A percentile compares a stretch with the other conserved stretches of the same genome.
Evolutionary conservation across 2,113 vertebrate species (phyloP).

Genomic region (Cheirogaleus medius): DNA sequence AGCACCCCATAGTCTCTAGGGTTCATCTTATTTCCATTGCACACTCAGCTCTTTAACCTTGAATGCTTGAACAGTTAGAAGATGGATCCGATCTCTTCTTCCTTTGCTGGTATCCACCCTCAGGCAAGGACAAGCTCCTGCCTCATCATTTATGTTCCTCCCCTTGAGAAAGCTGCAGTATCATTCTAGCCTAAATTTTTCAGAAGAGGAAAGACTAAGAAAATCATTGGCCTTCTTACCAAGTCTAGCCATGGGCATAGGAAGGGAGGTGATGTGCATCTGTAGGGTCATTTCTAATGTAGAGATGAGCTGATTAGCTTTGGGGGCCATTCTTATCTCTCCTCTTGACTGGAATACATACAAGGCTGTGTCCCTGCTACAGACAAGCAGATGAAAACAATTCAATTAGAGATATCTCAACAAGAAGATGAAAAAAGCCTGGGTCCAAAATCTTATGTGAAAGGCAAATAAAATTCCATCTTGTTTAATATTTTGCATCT

Average conservation of each 20-base stretch:
- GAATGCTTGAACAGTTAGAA: neutral
- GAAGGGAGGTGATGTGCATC: neutral
- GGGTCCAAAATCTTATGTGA: neutral
- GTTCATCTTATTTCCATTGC: neutral
- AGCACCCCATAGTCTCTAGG: neutral
- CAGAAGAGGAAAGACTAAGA: neutral
- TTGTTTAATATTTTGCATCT: neutral
- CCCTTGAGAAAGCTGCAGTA: neutral
- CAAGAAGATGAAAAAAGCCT: neutral
- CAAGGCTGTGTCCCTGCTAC: neutral
- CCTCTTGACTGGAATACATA: neutral
- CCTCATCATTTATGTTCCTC: neutral
- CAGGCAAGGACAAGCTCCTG: neutral
- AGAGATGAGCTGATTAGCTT: neutral
- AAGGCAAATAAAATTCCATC: neutral
- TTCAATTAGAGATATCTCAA: neutral
- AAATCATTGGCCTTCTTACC: neutral
- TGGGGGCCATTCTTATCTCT: neutral
- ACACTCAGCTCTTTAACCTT: neutral
- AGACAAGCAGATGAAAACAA: neutral
- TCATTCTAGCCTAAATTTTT: neutral
- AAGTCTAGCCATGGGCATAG: neutral
- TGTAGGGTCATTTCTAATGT: neutral
- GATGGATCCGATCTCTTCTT: neutral
- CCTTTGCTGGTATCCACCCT: neutral